Percentiles rank a stretch among this genome's conserved stretches.
phyloP scores from a whole-genome alignment of 2,888 invertebrate species.

The Apamea monoglypha region DNA sequence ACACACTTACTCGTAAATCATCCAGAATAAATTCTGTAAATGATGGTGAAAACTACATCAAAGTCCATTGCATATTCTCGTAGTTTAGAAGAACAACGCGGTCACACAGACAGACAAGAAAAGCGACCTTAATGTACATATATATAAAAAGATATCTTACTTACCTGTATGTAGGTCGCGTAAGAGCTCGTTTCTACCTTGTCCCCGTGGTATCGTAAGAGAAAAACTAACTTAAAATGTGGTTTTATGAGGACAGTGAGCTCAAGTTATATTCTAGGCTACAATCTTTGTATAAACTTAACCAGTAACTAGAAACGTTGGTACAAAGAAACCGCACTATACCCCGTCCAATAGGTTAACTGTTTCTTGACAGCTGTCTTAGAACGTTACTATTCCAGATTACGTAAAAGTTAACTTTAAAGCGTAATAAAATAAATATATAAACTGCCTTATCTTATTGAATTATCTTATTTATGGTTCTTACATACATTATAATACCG shows the following conservation, averaged over 20 bases:
- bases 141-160: slow-evolving; percentile 13
- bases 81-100: background rate
- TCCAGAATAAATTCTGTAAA: no score
- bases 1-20: no score
- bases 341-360: no score
- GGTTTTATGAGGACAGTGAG: slow-evolving; percentile 39
- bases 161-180: slow-evolving; percentile 17
- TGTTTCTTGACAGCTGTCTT: no score
- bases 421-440: no score
- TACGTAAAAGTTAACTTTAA: no score
- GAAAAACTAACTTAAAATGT: slow-evolving; percentile 43
- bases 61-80: background rate
- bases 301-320: slow-evolving; percentile 3
- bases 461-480: no score
- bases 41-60: no score
- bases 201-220: slow-evolving; percentile 37
- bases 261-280: slow-evolving; percentile 13
- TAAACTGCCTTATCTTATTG: no score
- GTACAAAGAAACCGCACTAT: background rate
- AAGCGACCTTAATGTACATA: background rate
- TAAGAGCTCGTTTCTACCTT: slow-evolving; percentile 27
- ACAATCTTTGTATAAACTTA: slow-evolving; percentile 15
- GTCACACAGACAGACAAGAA: background rate
- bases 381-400: no score
- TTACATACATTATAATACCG: no score